Evolutionary conservation across 2,113 vertebrate species (phyloP), one percentile per base, ranked within the genome.

Genomic region (Eupsittula cactorum): DNA sequence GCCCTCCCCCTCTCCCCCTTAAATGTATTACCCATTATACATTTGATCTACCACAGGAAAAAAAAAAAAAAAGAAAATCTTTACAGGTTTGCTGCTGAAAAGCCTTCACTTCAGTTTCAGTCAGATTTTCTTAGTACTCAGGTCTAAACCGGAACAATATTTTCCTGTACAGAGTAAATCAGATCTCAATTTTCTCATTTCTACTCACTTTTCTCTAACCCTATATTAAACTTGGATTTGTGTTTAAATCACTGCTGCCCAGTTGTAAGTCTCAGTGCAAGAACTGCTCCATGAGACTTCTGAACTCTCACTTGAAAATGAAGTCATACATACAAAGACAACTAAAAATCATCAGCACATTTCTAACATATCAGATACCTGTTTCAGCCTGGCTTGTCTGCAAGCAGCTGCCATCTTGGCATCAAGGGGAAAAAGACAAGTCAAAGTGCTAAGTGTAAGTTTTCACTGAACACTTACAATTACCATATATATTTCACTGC

Each of bases 401-500:
- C 50, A 73, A 86, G 53, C 57, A 24, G 42, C 4, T 35, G 47
- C 82, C 42, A 84, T 31, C 52, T 29, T 21, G 17, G 47, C 47
- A 76, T 62, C 33, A n/a, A 19, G 15, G n/a, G 41, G 33, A 53
- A 76, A 76, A 90, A 85, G 52, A 35, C 37, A 82, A 86, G 18
- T n/a, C 59, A 50, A 55, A 90, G 47, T 24, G 44, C 42, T 52
- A 91, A 82, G 25, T 6, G 37, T 55, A 70, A 46, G 68, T 76
- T 73, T 89, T 87, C 73, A 70, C 57, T 33, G 47, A 93, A 91
- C 49, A 37, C 57, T 82, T 83, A 82, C 4, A 91, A 73, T 93
- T 80, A 94, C 97, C 96, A 29, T 96, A 98, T 96, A 97, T 93
- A 90, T 96, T 97, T 96, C 82, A 95, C 93, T 94, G 73, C 3